phyloP scores from a whole-genome alignment of 2,888 invertebrate genomes.

The Drosophila longiperda region DNA sequence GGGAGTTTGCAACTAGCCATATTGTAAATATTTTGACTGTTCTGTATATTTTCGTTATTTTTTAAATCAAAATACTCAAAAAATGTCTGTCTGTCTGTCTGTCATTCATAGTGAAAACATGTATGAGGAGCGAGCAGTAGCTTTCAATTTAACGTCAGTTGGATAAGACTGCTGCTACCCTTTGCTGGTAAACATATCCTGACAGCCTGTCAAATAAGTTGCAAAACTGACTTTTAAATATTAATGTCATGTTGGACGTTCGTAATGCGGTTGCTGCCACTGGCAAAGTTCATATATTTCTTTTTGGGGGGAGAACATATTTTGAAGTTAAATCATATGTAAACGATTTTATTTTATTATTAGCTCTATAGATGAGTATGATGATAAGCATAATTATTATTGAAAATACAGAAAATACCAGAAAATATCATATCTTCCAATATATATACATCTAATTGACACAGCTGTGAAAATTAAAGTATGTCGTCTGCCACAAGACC shows the following conservation, averaged over 20 bases:
- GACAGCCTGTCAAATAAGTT: constrained; percentile 77
- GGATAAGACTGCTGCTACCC: constrained; percentile 61
- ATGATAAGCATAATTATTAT: no score
- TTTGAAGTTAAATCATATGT: constrained; percentile 6
- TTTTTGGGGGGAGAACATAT: constrained; percentile 16
- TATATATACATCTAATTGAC: not conserved
- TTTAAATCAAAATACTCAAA: constrained; percentile 33
- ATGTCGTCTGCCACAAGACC: not conserved
- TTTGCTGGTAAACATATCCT: constrained; percentile 67
- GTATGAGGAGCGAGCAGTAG: constrained; percentile 45
- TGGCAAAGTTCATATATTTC: constrained; percentile 27
- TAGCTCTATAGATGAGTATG: not conserved
- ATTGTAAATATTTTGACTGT: constrained; percentile 16
- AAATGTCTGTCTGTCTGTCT: constrained; percentile 45
- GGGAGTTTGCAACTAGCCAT: not conserved
- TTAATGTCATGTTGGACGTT: constrained; percentile 66
- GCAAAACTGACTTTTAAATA: constrained; percentile 74
- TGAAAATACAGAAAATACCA: not conserved
- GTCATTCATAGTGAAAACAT: constrained; percentile 21
- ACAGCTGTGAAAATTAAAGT: not conserved
- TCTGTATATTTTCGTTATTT: constrained; percentile 9
- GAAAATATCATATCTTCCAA: not conserved
- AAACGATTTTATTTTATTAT: not conserved
- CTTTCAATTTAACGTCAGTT: constrained; percentile 64
- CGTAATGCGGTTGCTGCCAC: constrained; percentile 39